Evolutionary conservation across 2,797 vertebrate species (phyloP).

Genomic region (Lindbergichthys nudifrons): DNA sequence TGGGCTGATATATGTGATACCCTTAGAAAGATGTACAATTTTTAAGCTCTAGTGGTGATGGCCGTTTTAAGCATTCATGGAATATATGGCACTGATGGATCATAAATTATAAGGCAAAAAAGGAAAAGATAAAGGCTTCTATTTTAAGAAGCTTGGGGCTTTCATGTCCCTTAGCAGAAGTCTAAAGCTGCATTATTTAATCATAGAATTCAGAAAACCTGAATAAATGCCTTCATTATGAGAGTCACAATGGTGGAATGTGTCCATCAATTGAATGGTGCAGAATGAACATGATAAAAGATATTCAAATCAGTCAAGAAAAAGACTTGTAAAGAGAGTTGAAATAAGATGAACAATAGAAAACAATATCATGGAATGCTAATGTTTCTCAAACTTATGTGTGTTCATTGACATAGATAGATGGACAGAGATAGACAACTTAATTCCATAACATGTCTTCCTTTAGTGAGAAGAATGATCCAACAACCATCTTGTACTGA

Average conservation of each 20-base stretch:
- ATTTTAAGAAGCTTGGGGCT: slow-evolving; percentile 58
- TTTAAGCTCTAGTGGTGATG: slow-evolving; percentile 20
- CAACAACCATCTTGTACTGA: neutral
- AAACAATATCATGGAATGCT: neutral
- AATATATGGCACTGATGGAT: slow-evolving; percentile 55
- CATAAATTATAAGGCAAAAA: slow-evolving; percentile 65
- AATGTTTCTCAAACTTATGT: slow-evolving; percentile 9
- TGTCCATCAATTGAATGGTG: slow-evolving; percentile 19
- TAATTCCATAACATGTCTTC: neutral
- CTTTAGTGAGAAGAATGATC: neutral
- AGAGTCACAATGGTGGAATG: slow-evolving; percentile 31
- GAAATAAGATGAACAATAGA: slow-evolving; percentile 11
- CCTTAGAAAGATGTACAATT: slow-evolving; percentile 46
- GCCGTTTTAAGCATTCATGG: slow-evolving; percentile 43
- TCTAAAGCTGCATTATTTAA: slow-evolving; percentile 67
- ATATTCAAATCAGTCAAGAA: slow-evolving; percentile 28
- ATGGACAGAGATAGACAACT: neutral
- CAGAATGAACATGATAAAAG: slow-evolving; percentile 20
- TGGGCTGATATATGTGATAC: slow-evolving; percentile 49
- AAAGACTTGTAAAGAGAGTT: slow-evolving; percentile 12
- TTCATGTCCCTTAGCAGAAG: slow-evolving; percentile 55
- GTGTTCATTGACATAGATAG: neutral
- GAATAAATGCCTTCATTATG: slow-evolving; percentile 58
- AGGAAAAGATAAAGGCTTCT: slow-evolving; percentile 53
- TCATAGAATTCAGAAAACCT: slow-evolving; percentile 48